A percentile compares a stretch with the other conserved stretches of the same genome.
Evolutionary conservation across 2,888 invertebrate genomes (phyloP).

Genomic region (Brachyopa scutellaris): DNA sequence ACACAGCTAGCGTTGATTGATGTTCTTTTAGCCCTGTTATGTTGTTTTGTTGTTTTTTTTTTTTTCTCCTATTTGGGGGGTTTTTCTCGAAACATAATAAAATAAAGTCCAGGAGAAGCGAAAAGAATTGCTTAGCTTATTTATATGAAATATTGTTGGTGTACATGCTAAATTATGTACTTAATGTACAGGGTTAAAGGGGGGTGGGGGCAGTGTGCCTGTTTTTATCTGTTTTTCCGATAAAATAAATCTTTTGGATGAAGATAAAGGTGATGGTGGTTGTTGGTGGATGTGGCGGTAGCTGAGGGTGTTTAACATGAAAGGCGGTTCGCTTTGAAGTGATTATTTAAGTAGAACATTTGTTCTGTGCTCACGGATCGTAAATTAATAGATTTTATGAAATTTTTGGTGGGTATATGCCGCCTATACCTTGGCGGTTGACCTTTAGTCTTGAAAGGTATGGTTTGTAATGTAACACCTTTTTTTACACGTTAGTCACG

Average conservation of each 20-base stretch:
- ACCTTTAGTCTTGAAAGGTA: not conserved
- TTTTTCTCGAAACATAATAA: conserved; percentile 30
- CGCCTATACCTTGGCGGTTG: not conserved
- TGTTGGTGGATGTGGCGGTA: not conserved
- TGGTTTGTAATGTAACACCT: too few relatives aligned
- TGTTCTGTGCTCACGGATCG: conserved; percentile 65
- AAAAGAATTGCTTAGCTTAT: conserved; percentile 61
- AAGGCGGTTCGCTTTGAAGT: conserved; percentile 41
- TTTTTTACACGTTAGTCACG: not conserved
- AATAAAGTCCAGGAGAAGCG: conserved; percentile 4
- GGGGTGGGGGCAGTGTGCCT: not conserved
- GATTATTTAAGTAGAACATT: conserved; percentile 71
- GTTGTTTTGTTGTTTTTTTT: conserved; percentile 1
- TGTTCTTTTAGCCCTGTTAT: conserved; percentile 37
- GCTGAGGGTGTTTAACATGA: conserved; percentile 31
- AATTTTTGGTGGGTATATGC: not conserved
- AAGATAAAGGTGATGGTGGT: conserved; percentile 7
- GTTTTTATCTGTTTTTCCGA: conserved; percentile 63
- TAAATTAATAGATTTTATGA: conserved; percentile 59
- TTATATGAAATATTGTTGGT: conserved; percentile 64
- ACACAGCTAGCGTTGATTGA: conserved; percentile 57
- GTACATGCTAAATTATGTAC: conserved; percentile 69
- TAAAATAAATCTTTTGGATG: conserved; percentile 63
- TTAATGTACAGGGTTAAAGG: conserved; percentile 5
- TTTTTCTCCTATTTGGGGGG: not conserved